Evolutionary conservation across 2,113 vertebrate species (phyloP).

Genomic region (Spheniscus mendiculus): DNA sequence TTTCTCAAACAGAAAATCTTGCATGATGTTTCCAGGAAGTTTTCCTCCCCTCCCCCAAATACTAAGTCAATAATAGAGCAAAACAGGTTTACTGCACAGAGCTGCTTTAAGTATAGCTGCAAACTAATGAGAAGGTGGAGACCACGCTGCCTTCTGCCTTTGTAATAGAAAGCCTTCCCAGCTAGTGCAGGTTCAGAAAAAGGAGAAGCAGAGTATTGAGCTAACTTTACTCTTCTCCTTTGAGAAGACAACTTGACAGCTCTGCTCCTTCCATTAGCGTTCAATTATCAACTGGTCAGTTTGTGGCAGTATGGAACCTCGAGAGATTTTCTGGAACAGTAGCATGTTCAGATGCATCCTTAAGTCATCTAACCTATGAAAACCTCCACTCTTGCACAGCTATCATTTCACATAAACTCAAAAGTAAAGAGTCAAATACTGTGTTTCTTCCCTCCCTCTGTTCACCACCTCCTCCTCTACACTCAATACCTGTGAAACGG

Average conservation of each 20-base stretch:
- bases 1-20: constrained; percentile 62
- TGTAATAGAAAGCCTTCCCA: neutral
- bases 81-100: constrained; percentile 4
- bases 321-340: neutral
- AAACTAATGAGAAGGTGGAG: neutral
- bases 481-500: neutral
- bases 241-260: neutral
- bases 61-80: neutral
- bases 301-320: neutral
- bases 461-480: neutral
- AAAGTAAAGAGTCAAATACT: neutral
- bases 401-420: neutral
- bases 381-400: neutral
- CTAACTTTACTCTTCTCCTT: neutral
- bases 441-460: neutral
- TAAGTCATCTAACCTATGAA: neutral
- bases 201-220: neutral
- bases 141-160: neutral
- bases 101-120: neutral
- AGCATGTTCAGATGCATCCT: neutral
- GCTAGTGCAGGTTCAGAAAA: neutral
- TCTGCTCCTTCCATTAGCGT: neutral
- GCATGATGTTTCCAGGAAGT: constrained; percentile 54
- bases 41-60: neutral
- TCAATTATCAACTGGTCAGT: neutral